Conservation (phyloP, 1,140 invertebrate species). For the Lasioglossum albipes region DNA sequence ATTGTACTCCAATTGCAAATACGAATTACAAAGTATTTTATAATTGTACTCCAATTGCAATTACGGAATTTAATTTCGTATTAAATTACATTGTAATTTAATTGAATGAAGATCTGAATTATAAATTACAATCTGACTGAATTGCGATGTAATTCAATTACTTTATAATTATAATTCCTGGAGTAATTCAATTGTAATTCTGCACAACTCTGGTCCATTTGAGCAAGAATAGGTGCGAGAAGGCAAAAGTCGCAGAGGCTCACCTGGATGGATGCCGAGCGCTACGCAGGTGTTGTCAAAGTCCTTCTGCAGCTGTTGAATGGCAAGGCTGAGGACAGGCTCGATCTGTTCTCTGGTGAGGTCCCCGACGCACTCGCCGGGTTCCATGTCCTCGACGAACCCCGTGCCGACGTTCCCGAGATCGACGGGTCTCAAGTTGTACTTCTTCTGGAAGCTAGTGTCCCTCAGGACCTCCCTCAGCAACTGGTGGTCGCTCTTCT, state of each 20-base stretch:
- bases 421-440: conserved; percentile 88
- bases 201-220: too few relatives aligned
- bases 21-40: too few relatives aligned
- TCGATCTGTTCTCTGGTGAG: conserved; percentile 88
- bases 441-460: conserved; percentile 90
- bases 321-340: conserved; percentile 90
- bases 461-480: conserved; percentile 90
- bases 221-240: not conserved
- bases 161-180: too few relatives aligned
- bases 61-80: too few relatives aligned
- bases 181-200: too few relatives aligned
- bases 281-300: conserved; percentile 91
- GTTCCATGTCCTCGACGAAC: conserved; percentile 80
- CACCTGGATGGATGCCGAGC: conserved; percentile 92
- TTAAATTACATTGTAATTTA: too few relatives aligned
- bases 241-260: conserved; percentile 67
- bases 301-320: conserved; percentile 91
- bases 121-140: too few relatives aligned
- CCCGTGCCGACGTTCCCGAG: conserved; percentile 82
- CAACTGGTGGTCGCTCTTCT: conserved; percentile 85
- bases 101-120: too few relatives aligned
- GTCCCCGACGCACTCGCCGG: conserved; percentile 80
- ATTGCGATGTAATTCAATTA: too few relatives aligned
- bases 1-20: too few relatives aligned
- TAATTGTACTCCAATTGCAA: too few relatives aligned